Percentiles rank a stretch among this genome's conserved stretches.
Evolutionary conservation across 2,888 invertebrate genomes (phyloP).

Genomic region (Rhodophaea formosa): DNA sequence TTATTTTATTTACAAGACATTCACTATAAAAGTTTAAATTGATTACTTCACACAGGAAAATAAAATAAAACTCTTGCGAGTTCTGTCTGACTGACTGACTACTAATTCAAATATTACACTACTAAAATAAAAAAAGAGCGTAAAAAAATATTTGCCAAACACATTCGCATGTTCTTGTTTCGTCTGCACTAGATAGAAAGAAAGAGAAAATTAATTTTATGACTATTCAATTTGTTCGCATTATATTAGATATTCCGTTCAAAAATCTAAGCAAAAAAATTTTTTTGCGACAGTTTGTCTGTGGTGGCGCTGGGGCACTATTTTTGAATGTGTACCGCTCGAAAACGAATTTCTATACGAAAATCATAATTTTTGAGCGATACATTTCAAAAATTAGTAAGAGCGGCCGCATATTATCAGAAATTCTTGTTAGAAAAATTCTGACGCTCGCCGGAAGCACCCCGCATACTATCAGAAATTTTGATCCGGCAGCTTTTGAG

Average conservation of each 20-base stretch:
- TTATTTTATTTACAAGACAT: background rate
- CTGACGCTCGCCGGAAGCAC: no score
- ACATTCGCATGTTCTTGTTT: background rate
- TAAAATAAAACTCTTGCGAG: background rate
- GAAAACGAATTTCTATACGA: no score
- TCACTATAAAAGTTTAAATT: background rate
- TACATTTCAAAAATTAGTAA: no score
- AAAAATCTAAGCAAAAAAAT: slow-evolving; percentile 11
- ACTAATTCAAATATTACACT: slow-evolving; percentile 5
- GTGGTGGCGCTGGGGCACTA: no score
- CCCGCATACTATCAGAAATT: no score
- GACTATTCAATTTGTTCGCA: background rate
- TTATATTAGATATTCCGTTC: slow-evolving; percentile 7
- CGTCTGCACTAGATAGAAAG: background rate
- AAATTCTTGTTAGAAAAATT: no score
- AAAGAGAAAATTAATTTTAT: background rate
- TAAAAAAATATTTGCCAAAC: background rate
- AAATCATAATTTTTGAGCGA: no score
- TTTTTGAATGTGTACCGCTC: no score
- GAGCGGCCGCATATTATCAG: no score
- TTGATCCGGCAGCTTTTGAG: no score
- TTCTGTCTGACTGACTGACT: no score
- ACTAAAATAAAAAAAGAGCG: background rate
- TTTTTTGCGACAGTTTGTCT: no score
- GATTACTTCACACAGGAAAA: slow-evolving; percentile 9